Evolutionary conservation across 2,888 invertebrate species (phyloP), one percentile per base, ranked within the genome.

Genomic region (Ornithoptera alexandrae): DNA sequence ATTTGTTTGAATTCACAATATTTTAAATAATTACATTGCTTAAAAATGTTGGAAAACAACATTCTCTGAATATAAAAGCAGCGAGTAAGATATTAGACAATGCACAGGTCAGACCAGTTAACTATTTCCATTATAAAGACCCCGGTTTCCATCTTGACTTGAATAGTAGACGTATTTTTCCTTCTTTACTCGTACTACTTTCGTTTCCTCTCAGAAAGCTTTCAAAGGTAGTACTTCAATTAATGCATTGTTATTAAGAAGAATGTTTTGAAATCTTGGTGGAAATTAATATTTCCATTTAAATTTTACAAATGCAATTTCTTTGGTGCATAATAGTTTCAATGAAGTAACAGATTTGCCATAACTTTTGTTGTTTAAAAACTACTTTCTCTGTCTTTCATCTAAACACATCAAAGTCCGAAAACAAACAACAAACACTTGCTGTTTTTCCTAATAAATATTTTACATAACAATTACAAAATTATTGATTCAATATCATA

Each of bases 161-260:
- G 64, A 64, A 57, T 63, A 63, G 53, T 56, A 56, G 36, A 56
- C 56, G 64, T 64, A 64, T 39, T 63, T 63, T 7, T 56, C 36
- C 30, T 64, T 57, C 46, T 46, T 46, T 46, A 46, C 46, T 57
- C 36, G n/a, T 20, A 56, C 53, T 39, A 57, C 56, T 36, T 57
- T 64, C 39, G 22, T 36, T 56, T 64, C 17, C 15, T 20, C 20
- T 56, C 53, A 30, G 53, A 64, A 57, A 20, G 17, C 46, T 63
- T n/a, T 30, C 18, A 39, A 64, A 57, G 56, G 10, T 57, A 20
- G 56, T 64, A 56, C 24, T 64, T 64, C 22, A 58, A 58, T 58
- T 58, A 58, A 18, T 53, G 18, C 53, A n/a, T 53, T 53, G 53
- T 53, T 53, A n/a, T n/a, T 6, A 18, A 53, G 53, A n/a, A 53